Percentiles rank a stretch among this genome's conserved stretches.
These are phyloP conservation scores for Coryphaenoides rupestris DNA, from an alignment of 2,113 vertebrate species.

Conservation along the genomic window DNA sequence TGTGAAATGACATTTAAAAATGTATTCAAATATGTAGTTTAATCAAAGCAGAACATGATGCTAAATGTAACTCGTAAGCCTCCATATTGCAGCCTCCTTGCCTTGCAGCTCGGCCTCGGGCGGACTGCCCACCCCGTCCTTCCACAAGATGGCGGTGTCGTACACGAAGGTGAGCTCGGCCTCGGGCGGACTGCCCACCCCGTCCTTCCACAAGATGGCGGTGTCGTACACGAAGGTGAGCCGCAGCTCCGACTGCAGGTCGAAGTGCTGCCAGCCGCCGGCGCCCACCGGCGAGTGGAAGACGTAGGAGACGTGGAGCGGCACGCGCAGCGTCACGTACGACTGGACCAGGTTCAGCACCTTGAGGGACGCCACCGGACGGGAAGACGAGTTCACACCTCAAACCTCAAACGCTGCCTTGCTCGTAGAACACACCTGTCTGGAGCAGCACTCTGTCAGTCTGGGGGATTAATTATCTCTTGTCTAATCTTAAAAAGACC, in stretches of 20 bases:
- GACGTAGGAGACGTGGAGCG: conserved; percentile 90
- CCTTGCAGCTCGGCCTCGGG: conserved; percentile 93
- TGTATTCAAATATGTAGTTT: too few species aligned
- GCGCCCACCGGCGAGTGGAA: conserved; percentile 89
- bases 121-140: conserved; percentile 87
- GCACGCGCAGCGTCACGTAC: conserved; percentile 91
- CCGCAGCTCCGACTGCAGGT: conserved; percentile 88
- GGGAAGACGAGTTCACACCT: too few species aligned
- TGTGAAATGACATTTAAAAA: too few species aligned
- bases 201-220: conserved; percentile 95
- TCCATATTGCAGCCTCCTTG: conserved; percentile 42
- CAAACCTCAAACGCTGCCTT: too few species aligned
- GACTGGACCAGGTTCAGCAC: conserved; percentile 94
- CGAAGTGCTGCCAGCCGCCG: conserved; percentile 96
- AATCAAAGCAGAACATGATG: too few species aligned
- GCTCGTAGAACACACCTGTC: too few species aligned
- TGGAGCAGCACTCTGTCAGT: too few species aligned
- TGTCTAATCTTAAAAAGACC: too few species aligned
- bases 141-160: conserved; percentile 98
- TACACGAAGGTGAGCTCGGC: conserved; percentile 94
- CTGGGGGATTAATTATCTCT: too few species aligned
- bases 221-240: conserved; percentile 98
- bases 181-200: conserved; percentile 89
- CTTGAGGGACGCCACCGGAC: conserved; percentile 67
- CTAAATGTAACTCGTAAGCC: too few species aligned